phyloP scores from a whole-genome alignment of 2,797 vertebrate species.

The Arctocebus calabarensis region DNA sequence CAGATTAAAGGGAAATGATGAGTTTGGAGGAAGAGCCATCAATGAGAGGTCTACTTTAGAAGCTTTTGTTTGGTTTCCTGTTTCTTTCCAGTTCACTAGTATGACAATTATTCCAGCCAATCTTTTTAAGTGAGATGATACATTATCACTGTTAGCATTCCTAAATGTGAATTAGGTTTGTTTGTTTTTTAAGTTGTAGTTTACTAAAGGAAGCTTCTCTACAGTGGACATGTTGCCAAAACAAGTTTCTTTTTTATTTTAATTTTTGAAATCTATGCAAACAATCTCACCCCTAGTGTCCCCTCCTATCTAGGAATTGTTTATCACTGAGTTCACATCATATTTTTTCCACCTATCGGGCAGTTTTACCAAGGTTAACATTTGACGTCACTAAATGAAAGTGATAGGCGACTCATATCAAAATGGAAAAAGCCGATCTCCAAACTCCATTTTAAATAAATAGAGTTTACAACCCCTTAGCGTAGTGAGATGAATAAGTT shows the following conservation, averaged over 20 bases:
- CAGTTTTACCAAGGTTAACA: conserved; percentile 82
- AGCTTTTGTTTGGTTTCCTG: background rate
- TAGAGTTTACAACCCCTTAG: conserved; percentile 74
- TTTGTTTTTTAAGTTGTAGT: background rate
- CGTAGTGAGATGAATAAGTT: conserved; percentile 75
- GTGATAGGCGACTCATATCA: conserved; percentile 74
- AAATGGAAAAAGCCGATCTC: conserved; percentile 73
- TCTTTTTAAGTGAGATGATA: background rate
- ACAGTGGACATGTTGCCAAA: background rate
- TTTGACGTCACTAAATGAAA: conserved; percentile 80
- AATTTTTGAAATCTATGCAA: conserved; percentile 66
- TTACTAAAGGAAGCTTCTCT: conserved; percentile 6
- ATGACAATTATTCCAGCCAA: background rate
- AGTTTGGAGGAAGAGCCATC: background rate
- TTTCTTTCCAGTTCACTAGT: background rate
- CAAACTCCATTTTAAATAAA: conserved; percentile 80
- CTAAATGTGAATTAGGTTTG: background rate
- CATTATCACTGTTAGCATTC: background rate
- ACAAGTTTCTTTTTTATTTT: conserved; percentile 55
- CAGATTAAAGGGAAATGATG: background rate
- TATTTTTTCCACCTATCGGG: conserved; percentile 77
- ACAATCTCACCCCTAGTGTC: conserved; percentile 49
- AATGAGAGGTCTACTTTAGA: background rate
- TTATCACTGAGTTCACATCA: conserved; percentile 77
- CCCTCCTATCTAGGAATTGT: conserved; percentile 69